Evolutionary conservation across 2,797 vertebrate genomes (phyloP).

Genomic region (Enteromius argenteus): DNA sequence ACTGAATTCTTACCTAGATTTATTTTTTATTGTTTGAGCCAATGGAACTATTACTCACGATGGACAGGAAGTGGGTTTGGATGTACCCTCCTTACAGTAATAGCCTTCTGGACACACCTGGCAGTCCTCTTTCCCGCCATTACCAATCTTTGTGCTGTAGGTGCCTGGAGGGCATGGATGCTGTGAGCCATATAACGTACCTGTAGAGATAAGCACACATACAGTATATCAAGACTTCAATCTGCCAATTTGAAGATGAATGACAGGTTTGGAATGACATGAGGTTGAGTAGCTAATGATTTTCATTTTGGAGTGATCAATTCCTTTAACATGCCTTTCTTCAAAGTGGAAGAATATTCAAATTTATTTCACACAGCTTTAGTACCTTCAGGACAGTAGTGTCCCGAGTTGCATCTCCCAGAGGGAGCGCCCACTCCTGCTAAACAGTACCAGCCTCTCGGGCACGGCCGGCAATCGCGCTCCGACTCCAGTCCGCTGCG

Average conservation of each 20-base stretch:
- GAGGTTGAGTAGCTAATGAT: not conserved
- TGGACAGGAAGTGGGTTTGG: conserved; percentile 86
- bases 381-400: conserved; percentile 87
- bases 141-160: conserved; percentile 84
- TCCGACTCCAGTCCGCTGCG: conserved; percentile 75
- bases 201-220: conserved; percentile 69
- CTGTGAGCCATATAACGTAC: conserved; percentile 82
- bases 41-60: conserved; percentile 73
- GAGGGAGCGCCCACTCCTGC: conserved; percentile 80
- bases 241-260: not conserved
- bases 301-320: not conserved
- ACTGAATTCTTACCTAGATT: not conserved
- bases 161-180: conserved; percentile 87
- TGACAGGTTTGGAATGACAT: not conserved
- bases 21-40: not conserved
- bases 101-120: conserved; percentile 83
- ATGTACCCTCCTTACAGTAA: conserved; percentile 84
- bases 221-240: not conserved
- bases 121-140: conserved; percentile 79
- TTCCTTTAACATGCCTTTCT: not conserved
- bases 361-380: not conserved
- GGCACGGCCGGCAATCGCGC: conserved; percentile 80
- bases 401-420: conserved; percentile 85
- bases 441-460: conserved; percentile 87
- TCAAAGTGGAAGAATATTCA: not conserved